phyloP scores from a whole-genome alignment of 2,888 invertebrate genomes.

The Synanthedon vespiformis region DNA sequence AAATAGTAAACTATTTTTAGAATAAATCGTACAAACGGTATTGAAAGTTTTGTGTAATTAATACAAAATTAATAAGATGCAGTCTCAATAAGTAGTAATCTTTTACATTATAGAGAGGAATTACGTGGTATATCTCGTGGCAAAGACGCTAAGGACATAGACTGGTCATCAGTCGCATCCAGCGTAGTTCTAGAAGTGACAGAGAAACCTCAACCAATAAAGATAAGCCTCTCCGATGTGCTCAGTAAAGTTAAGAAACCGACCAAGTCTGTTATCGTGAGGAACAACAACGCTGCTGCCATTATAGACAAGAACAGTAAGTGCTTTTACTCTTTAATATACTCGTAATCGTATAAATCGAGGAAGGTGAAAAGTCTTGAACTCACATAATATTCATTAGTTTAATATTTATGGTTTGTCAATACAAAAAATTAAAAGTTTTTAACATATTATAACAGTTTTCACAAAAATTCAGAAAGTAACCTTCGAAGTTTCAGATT shows the following conservation, averaged over 20 bases:
- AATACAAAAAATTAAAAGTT: no score
- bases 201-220: constrained; percentile 80
- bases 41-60: no score
- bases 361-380: no score
- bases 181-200: constrained; percentile 67
- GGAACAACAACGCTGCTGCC: constrained; percentile 56
- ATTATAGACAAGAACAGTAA: constrained; percentile 74
- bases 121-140: constrained; percentile 86
- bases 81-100: not conserved
- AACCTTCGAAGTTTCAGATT: no score
- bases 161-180: constrained; percentile 84
- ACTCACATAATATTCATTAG: no score
- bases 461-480: no score
- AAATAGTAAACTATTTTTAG: no score
- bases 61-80: no score
- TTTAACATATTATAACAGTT: no score
- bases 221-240: constrained; percentile 81
- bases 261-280: constrained; percentile 66
- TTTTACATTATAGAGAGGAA: constrained; percentile 75
- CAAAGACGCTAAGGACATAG: constrained; percentile 85
- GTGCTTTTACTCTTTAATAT: constrained; percentile 17
- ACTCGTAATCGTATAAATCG: no score
- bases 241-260: constrained; percentile 78
- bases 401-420: no score
- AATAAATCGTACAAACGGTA: no score